Percentiles rank a stretch among this genome's conserved stretches.
These are phyloP conservation scores for Menidia menidia DNA, from an alignment of 2,797 vertebrate genomes.

Conservation along the genomic window DNA sequence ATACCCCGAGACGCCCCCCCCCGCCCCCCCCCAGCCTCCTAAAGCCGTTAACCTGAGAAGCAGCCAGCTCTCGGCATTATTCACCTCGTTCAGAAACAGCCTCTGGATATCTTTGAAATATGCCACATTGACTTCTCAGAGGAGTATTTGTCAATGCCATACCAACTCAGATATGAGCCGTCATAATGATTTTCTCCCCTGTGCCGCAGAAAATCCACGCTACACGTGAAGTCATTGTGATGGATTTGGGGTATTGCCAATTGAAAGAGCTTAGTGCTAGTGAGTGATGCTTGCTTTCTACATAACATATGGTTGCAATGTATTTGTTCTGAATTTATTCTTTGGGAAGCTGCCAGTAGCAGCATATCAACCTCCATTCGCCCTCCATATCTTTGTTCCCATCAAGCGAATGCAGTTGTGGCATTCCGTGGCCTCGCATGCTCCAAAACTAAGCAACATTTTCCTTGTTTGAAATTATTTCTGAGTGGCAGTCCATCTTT, in stretches of 20 bases:
- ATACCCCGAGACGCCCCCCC: slow-evolving; percentile 34
- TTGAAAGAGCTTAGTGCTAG: slow-evolving; percentile 24
- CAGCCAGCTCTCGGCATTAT: slow-evolving; percentile 36
- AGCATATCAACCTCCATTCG: slow-evolving; percentile 38
- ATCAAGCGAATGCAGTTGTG: slow-evolving; percentile 39
- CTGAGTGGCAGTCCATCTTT: slow-evolving; percentile 40
- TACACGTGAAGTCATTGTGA: slow-evolving; percentile 47
- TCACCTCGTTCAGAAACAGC: slow-evolving; percentile 48
- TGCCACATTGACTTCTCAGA: slow-evolving; percentile 40
- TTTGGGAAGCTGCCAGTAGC: slow-evolving; percentile 53
- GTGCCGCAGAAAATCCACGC: slow-evolving; percentile 38
- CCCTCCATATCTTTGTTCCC: slow-evolving; percentile 36
- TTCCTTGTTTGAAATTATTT: slow-evolving; percentile 31
- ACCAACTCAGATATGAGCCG: slow-evolving; percentile 47
- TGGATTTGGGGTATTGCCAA: slow-evolving; percentile 53
- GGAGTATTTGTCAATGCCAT: slow-evolving; percentile 65
- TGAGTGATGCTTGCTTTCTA: slow-evolving; percentile 33
- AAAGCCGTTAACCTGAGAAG: slow-evolving; percentile 31
- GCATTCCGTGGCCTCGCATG: slow-evolving; percentile 31
- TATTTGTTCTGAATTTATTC: slow-evolving; percentile 45
- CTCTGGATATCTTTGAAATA: slow-evolving; percentile 58
- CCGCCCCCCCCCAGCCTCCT: slow-evolving; percentile 24
- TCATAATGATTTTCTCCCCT: slow-evolving; percentile 51
- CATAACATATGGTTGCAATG: slow-evolving; percentile 39
- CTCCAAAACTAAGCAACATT: slow-evolving; percentile 32